Conservation (phyloP, 2,888 invertebrate genomes). For the Pristionchus fissidentatus region DNA sequence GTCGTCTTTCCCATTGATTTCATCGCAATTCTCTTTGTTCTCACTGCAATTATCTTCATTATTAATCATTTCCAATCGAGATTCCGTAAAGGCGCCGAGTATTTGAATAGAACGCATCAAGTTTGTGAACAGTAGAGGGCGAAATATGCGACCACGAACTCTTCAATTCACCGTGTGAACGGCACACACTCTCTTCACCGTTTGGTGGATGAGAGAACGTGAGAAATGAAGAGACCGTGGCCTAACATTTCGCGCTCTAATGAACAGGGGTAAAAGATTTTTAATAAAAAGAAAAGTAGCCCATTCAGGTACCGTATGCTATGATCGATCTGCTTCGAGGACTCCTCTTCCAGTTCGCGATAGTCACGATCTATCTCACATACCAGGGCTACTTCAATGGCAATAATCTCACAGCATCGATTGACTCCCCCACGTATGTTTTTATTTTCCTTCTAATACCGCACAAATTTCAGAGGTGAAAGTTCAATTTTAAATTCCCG, state of each 20-base stretch:
- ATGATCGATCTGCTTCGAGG: neutral
- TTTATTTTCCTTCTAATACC: no score
- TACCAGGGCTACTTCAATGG: slow-evolving; percentile 24
- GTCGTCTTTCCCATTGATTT: neutral
- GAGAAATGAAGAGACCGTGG: no score
- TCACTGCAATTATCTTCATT: neutral
- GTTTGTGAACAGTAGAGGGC: neutral
- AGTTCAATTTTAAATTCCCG: no score
- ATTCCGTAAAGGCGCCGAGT: neutral
- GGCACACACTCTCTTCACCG: no score
- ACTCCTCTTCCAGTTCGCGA: neutral
- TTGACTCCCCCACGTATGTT: neutral
- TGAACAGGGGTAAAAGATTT: no score
- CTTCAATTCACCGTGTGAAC: no score
- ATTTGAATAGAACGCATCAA: neutral
- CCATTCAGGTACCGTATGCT: no score
- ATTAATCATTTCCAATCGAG: neutral
- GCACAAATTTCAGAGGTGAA: no score
- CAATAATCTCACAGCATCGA: neutral
- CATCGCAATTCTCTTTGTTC: neutral
- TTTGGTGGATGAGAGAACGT: no score
- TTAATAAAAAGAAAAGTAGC: no score
- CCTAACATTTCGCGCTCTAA: no score
- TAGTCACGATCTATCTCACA: neutral
- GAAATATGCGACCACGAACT: no score